Evolutionary conservation across 2,888 invertebrate genomes (phyloP), one percentile per base, ranked within the genome.

Genomic region (Mylabris sibirica): DNA sequence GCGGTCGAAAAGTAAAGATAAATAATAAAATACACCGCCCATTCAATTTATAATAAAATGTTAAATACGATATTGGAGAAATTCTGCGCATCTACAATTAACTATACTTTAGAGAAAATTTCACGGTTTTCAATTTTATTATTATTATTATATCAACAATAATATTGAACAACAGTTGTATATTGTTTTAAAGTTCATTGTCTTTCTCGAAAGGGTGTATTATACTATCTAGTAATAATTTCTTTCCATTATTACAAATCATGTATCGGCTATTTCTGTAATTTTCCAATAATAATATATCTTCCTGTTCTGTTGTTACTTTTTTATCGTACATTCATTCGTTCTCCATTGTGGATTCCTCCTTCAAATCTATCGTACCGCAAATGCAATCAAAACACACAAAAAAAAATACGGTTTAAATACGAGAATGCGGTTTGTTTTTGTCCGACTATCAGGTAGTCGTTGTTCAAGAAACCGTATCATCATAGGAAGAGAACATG

Each of bases 31-130:
- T 57, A 57, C 14, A 57, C 26, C 57, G 57, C 57, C 57, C 57
- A 57, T 57, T n/a, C n/a, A n/a, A n/a, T 53, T 22, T 53, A 22
- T 44, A 1, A 44, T 44, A 44, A 5, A 49, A 38, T 14, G 5
- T 30, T 44, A 17, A 24, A 57, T 57, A 57, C 8, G 26, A 57
- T 57, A 57, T 26, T 8, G 3, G 26, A 26, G 57, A 24, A 57
- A 26, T 57, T 57, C 57, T 26, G 57, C 57, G 26, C 57, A 57
- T 24, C 57, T 57, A 57, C 57, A 57, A 57, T 57, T 57, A 57
- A 57, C 57, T 57, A 24, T 53, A 12, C 14, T 26, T 57, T 57
- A 26, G 12, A 57, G 26, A 6, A 57, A 57, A 57, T 57, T 57
- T 57, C 57, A 57, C 57, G 57, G 57, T 26, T 57, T n/a, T 57